These are phyloP conservation scores for Protula sp. DNA, from an alignment of 2,888 invertebrate species.

Conservation along the genomic window DNA sequence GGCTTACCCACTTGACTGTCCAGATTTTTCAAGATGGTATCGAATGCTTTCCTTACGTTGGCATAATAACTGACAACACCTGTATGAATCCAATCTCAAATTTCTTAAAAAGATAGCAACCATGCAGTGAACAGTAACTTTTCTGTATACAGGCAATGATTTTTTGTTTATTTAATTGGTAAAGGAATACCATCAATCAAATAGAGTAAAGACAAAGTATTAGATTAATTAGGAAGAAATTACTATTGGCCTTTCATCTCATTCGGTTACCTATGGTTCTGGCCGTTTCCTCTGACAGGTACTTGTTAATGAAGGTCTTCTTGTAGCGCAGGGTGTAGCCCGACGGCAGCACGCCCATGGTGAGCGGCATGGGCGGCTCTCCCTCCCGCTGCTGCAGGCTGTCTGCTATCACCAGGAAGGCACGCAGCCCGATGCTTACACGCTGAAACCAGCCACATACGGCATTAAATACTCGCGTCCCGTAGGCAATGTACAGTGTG, in stretches of 20 bases:
- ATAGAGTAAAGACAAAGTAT: no score
- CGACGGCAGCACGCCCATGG: slow-evolving; percentile 88
- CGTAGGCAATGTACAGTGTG: no score
- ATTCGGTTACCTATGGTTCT: slow-evolving; percentile 72
- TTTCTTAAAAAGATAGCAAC: no score
- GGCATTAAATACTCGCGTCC: no score
- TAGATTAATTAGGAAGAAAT: no score
- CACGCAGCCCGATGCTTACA: slow-evolving; percentile 97
- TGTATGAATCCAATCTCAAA: no score
- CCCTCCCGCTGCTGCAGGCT: slow-evolving; percentile 98
- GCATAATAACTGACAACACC: slow-evolving; percentile 97
- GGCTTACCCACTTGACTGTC: slow-evolving; percentile 96
- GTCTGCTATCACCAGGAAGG: slow-evolving; percentile 96
- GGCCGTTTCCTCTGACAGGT: slow-evolving; percentile 81
- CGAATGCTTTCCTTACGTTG: slow-evolving; percentile 89
- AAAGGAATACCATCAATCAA: no score
- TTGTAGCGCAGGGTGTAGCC: slow-evolving; percentile 87
- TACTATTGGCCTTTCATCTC: no score
- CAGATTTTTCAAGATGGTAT: slow-evolving; percentile 86
- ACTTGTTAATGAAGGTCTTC: slow-evolving; percentile 90
- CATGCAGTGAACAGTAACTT: no score
- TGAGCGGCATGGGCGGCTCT: slow-evolving; percentile 97
- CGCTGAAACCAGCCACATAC: slow-evolving; percentile 57
- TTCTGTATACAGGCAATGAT: no score
- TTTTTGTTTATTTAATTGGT: no score